Base-by-base conservation (phyloP, 2,797 vertebrate genomes). In the Scyliorhinus canicula region DNA sequence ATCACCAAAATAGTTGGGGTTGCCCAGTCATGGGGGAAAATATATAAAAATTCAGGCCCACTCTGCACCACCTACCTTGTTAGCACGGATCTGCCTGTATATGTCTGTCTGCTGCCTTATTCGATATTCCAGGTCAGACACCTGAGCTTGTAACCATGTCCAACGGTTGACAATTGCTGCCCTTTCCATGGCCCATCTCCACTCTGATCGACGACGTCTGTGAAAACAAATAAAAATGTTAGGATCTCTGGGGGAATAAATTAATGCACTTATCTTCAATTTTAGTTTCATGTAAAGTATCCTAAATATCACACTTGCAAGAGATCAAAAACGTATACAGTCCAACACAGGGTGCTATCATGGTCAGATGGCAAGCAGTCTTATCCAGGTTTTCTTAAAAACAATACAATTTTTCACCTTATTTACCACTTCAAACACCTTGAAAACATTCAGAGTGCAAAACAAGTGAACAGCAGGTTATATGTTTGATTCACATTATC, bases 81-180 rank as follows among this genome's bases (percentile, higher is more conserved):
- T 96, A 95, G 96, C 96, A 95, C 96, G 95, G 95, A 97, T 97
- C 67, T 95, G 96, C 63, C 96, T 96, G 96, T 97, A 97, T 95
- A 97, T 96, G 82, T 96, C 96, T 0, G 96, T 97, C 95, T 97
- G 96, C 31, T 97, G 97, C 91, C 97, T 96, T 95, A 97, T 97
- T 55, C 95, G 96, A 95, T 97, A 97, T 63, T 97, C 97, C 95
- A 97, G 95, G 95, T 97, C 97, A 0, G 96, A 96, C 60, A 97
- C 97, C 55, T 97, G 96, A 95, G 97, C 97, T 95, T 97, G 97
- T 44, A 97, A 95, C 96, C 97, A 97, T 0, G 95, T 97, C 97
- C 97, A 97, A 6, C 95, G 95, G 95, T 97, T 97, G 77, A 96
- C 96, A 55, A 97, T 96, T 95, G 96, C 96, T 8, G 97, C 96